Evolutionary conservation across 64 coral and sea anemone species (phyloP), one percentile per base, ranked within the genome.

Genomic region (Cladopsammia gracilis): DNA sequence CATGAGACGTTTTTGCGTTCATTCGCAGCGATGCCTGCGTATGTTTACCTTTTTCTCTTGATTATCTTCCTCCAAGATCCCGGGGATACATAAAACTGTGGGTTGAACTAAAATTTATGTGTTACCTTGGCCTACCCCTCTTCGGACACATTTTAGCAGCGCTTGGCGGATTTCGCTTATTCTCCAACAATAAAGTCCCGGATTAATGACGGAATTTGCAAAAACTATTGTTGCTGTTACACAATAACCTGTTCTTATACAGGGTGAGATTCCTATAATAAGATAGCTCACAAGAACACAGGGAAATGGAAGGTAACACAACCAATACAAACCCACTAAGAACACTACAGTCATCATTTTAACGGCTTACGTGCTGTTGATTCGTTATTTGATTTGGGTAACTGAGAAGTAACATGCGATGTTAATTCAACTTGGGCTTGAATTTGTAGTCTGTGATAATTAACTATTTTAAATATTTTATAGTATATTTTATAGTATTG

Each of bases 141-240:
- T 50, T 10, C 46, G 0, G 10, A 52, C 7, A 51, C 6, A 76
- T 52, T 76, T 76, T 2, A 76, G 1, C 3, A 76, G 20, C 48
- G 45, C 74, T 76, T 23, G 48, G 4, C 74, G 74, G 20, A 76
- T 76, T 53, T 76, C 74, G 4, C n/a, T 15, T 48, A 76, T 76
- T 53, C 19, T 46, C 48, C 74, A 76, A 13, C 74, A 76, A 20
- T 76, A 76, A 4, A 76, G 74, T 54, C 74, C 74, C 18, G 74
- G 74, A 22, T 76, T 76, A 53, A 76, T 19, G 10, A 24, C 18
- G 3, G 48, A 76, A 76, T 76, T 76, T 76, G 48, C 48, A 53
- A 76, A 77, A 23, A 26, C 75, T 4, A 25, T 18, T 54, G 75
- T 54, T 3, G 48, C 75, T 12, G n/a, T 54, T 56, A 77, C 2